Conservation (phyloP, 2,888 invertebrate species). For the Tinea trinotella region DNA sequence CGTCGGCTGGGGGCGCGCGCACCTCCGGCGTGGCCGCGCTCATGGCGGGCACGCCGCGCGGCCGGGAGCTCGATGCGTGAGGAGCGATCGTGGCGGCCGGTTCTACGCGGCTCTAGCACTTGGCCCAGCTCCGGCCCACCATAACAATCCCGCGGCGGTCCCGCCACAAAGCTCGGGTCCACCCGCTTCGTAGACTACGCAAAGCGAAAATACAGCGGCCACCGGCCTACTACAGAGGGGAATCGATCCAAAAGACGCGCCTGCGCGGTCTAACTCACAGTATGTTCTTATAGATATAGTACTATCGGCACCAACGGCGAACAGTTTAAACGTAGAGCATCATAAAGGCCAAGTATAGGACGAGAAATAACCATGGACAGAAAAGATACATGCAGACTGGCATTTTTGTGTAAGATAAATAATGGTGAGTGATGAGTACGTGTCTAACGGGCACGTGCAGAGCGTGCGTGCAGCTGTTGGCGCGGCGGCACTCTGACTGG, state of each 20-base stretch:
- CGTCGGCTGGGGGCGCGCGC: slow-evolving; percentile 56
- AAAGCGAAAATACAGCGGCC: slow-evolving; percentile 7
- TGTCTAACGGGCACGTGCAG: slow-evolving; percentile 37
- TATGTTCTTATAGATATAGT: slow-evolving; percentile 25
- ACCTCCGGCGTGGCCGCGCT: slow-evolving; percentile 71
- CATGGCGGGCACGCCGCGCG: slow-evolving; percentile 65
- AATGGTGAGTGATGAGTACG: slow-evolving; percentile 1
- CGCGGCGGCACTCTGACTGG: slow-evolving; percentile 73
- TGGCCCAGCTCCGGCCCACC: slow-evolving; percentile 31
- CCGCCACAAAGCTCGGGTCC: slow-evolving; percentile 51
- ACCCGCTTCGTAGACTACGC: slow-evolving; percentile 32
- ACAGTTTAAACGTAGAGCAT: slow-evolving; percentile 73
- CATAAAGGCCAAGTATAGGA: slow-evolving; percentile 76
- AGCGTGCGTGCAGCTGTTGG: slow-evolving; percentile 64
- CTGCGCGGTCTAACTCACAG: slow-evolving; percentile 42
- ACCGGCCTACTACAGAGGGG: slow-evolving; percentile 26
- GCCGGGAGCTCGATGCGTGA: slow-evolving; percentile 66
- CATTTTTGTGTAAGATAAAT: slow-evolving; percentile 33
- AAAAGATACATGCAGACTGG: slow-evolving; percentile 76
- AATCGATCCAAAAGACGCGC: slow-evolving; percentile 56
- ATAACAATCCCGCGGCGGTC: slow-evolving; percentile 39
- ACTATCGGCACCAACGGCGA: slow-evolving; percentile 33
- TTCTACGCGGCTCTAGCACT: slow-evolving; percentile 35
- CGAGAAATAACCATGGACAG: slow-evolving; percentile 78
- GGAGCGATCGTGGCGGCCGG: slow-evolving; percentile 65